Conservation (phyloP, 2,888 invertebrate species). For the Emmelina monodactyla region DNA sequence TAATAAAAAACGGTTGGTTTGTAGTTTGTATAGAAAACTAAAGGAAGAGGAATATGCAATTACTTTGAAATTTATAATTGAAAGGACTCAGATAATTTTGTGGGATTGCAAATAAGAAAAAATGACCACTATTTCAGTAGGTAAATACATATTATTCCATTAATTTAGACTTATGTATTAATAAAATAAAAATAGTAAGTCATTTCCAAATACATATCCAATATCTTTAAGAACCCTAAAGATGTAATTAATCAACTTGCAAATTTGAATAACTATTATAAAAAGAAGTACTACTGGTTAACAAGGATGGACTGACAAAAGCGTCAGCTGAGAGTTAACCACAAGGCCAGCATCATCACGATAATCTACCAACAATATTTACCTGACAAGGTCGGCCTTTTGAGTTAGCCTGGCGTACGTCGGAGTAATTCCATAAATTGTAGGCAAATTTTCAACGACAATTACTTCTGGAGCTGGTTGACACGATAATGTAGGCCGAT, state of each 20-base stretch:
- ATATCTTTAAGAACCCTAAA: not conserved
- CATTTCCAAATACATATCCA: not conserved
- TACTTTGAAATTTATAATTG: no score
- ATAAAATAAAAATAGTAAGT: not conserved
- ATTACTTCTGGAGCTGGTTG: slow-evolving; percentile 40
- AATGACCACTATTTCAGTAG: no score
- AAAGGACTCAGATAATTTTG: no score
- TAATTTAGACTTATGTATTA: not conserved
- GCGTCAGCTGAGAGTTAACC: not conserved
- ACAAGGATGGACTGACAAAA: not conserved
- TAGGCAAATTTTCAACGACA: slow-evolving; percentile 58
- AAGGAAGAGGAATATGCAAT: no score
- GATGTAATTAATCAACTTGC: not conserved
- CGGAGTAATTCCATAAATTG: slow-evolving; percentile 91
- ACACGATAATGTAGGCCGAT: slow-evolving; percentile 49
- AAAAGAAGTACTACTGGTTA: not conserved
- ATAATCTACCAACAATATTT: slow-evolving; percentile 26
- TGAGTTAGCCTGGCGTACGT: slow-evolving; percentile 89
- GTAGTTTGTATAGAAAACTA: no score
- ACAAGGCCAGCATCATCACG: slow-evolving; percentile 46
- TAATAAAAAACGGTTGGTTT: no score
- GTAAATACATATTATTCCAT: not conserved
- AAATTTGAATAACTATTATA: not conserved
- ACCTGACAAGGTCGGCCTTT: slow-evolving; percentile 92
- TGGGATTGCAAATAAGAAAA: no score